A percentile compares a stretch with the other conserved stretches of the same genome.
Evolutionary conservation across 2,888 invertebrate species (phyloP).

Genomic region (Exocentrus adspersus): DNA sequence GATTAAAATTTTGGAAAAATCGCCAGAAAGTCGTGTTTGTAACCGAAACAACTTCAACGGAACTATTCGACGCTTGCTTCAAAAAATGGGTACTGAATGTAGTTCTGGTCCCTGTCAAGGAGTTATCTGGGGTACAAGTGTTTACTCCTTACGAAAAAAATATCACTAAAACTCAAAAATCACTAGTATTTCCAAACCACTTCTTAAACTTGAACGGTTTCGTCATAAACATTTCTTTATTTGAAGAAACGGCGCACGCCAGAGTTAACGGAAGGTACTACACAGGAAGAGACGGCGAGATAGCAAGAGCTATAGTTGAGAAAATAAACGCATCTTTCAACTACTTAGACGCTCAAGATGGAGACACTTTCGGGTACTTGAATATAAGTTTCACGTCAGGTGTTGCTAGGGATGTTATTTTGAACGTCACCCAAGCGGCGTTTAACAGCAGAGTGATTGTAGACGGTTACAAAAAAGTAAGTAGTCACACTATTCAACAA

Average conservation of each 20-base stretch:
- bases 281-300: slow-evolving; percentile 6
- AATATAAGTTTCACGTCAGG: not conserved
- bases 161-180: not conserved
- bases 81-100: slow-evolving; percentile 3
- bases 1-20: slow-evolving; percentile 3
- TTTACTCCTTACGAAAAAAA: not conserved
- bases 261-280: not conserved
- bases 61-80: not conserved
- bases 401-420: not conserved
- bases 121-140: not conserved
- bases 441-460: slow-evolving; percentile 12
- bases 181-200: not conserved
- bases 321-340: slow-evolving; percentile 12
- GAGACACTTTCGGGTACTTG: slow-evolving; percentile 4
- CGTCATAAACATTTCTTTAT: slow-evolving; percentile 4
- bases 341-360: not conserved
- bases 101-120: not conserved
- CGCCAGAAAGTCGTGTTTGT: not conserved
- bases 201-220: slow-evolving; percentile 3
- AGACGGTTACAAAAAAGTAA: not conserved
- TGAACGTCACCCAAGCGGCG: not conserved
- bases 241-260: not conserved
- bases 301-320: slow-evolving; percentile 3
- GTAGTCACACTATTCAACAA: not conserved
- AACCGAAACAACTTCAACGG: not conserved